Percentiles rank a stretch among this genome's conserved stretches.
phyloP scores from a whole-genome alignment of 2,888 invertebrate genomes.

The Theretra japonica region DNA sequence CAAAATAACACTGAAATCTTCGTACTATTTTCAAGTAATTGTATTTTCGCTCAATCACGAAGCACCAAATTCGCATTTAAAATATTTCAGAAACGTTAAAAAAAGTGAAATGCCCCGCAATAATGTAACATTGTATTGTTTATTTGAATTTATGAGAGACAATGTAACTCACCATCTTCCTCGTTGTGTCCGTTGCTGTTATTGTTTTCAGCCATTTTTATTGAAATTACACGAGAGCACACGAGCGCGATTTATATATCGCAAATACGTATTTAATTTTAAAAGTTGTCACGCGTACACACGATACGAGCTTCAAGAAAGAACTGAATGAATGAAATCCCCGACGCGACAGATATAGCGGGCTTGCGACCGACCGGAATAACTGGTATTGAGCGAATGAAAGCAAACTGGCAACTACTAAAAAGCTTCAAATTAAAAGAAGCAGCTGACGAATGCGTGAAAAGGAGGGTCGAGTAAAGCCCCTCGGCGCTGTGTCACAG shows the following conservation, averaged over 20 bases:
- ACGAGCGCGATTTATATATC: conserved; percentile 32
- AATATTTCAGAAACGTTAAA: conserved; percentile 13
- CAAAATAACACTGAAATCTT: not conserved
- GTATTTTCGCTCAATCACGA: not conserved
- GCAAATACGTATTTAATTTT: conserved; percentile 13
- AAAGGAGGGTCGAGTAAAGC: not conserved
- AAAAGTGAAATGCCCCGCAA: not conserved
- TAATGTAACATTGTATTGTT: not conserved
- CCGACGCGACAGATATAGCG: not conserved
- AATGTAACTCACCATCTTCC: conserved; percentile 15
- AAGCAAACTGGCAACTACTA: not conserved
- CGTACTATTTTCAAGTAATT: not conserved
- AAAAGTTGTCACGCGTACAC: not conserved
- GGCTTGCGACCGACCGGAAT: conserved; percentile 21
- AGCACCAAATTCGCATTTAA: not conserved
- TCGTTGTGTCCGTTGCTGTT: conserved; percentile 29
- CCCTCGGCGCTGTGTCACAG: not conserved
- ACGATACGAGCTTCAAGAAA: conserved; percentile 28
- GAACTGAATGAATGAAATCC: conserved; percentile 39
- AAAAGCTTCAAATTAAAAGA: not conserved
- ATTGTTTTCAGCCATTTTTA: conserved; percentile 42
- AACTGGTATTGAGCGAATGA: conserved; percentile 26
- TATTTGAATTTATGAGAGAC: not conserved
- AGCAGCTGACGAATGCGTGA: conserved; percentile 17
- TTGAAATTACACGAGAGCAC: conserved; percentile 2